Evolutionary conservation across 2,888 invertebrate genomes (phyloP), one percentile per base, ranked within the genome.

Genomic region (Andrena dorsata): DNA sequence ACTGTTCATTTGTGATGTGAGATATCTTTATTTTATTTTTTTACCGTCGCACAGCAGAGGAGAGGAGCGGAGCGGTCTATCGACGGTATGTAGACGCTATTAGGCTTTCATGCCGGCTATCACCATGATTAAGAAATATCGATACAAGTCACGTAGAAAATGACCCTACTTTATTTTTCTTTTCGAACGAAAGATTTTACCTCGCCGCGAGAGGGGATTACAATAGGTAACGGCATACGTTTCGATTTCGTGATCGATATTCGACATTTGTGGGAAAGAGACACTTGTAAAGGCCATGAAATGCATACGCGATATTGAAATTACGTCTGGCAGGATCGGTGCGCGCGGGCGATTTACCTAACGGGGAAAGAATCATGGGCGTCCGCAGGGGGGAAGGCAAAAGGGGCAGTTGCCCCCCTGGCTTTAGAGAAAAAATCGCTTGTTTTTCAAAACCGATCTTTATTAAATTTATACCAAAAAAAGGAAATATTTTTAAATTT

Each of bases 1-100:
- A 72, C 23, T 86, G 83, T 88, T 85, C 83, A 88, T 88, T 88
- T 63, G 87, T 84, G 86, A 85, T 85, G 88, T 82, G 83, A 88
- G 87, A 88, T 85, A 68, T 79, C 74, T 77, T 66, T 80, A 76
- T 80, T 83, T 51, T 7, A 3, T 51, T n/a, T 51, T 35, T 53
- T 49, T 56, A 63, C 26, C 16, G 60, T 70, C 51, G 51, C 65
- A 80, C 35, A 53, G 84, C 65, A 70, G 2, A 76, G 71, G 51
- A 66, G 61, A 76, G 70, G 61, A 76, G 76, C 32, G 70, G 61
- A 76, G 76, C 32, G 8, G 8, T 66, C 49, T 66, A 63, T 3
- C 20, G 47, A 68, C 63, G 8, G 70, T 66, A 35, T 8, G 8
- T 56, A 13, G 73, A 78, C 56, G 26, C 26, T 65, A n/a, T n/a